Evolutionary conservation across 2,888 invertebrate species (phyloP).

Genomic region (Aspidiotus rigidus): DNA sequence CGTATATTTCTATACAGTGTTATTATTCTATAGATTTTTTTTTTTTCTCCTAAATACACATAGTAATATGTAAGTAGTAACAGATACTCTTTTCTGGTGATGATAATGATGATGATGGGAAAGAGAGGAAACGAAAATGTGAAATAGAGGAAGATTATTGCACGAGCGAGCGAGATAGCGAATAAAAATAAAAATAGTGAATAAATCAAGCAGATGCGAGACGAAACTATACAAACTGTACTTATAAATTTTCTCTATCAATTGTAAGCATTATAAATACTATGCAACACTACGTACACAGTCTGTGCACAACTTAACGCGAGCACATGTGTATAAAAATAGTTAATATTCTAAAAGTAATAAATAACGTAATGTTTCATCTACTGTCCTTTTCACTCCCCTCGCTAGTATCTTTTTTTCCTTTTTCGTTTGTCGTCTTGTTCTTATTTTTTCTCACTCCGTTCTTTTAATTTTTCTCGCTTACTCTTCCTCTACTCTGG

Average conservation of each 20-base stretch:
- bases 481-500: background rate
- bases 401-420: background rate
- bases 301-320: constrained; percentile 31
- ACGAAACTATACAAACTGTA: constrained; percentile 33
- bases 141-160: background rate
- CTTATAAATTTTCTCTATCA: constrained; percentile 33
- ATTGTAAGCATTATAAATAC: constrained; percentile 34
- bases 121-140: constrained; percentile 1
- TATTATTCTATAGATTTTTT: no score
- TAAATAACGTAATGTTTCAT: constrained; percentile 32
- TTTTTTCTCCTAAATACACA: no score
- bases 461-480: no score
- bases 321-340: constrained; percentile 32
- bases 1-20: no score
- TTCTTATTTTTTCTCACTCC: no score
- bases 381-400: constrained; percentile 16
- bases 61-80: no score
- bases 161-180: constrained; percentile 12
- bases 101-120: no score
- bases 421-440: background rate
- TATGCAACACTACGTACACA: background rate
- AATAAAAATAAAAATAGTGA: constrained; percentile 28
- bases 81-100: no score
- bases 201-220: constrained; percentile 34
- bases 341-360: constrained; percentile 27